Evolutionary conservation across 2,888 invertebrate species (phyloP).

Genomic region (Platycheirus rosarum): DNA sequence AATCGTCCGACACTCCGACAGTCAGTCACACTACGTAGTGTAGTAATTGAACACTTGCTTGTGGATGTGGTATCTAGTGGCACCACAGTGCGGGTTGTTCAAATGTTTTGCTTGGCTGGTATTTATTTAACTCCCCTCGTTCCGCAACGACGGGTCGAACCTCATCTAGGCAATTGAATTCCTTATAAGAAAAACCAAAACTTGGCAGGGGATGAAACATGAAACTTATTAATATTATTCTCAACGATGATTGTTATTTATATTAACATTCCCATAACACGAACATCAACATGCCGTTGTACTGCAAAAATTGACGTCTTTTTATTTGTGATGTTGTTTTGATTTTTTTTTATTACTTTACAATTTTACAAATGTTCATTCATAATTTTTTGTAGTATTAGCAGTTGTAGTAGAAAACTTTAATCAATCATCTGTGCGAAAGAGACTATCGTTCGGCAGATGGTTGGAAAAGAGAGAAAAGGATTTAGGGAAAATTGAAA

Average conservation of each 20-base stretch:
- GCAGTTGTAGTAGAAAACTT: slow-evolving; percentile 54
- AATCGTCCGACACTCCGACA: slow-evolving; percentile 30
- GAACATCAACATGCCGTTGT: background rate
- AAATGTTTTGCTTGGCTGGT: too few species aligned
- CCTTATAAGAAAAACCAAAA: background rate
- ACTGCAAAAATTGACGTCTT: background rate
- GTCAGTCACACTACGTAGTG: background rate
- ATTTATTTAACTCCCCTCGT: slow-evolving; percentile 44
- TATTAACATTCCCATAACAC: too few species aligned
- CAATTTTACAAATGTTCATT: slow-evolving; percentile 72
- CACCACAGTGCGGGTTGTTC: slow-evolving; percentile 39
- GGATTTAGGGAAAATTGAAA: slow-evolving; percentile 11
- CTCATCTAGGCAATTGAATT: too few species aligned
- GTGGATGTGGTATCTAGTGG: slow-evolving; percentile 9
- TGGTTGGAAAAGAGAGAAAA: slow-evolving; percentile 23
- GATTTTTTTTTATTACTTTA: slow-evolving; percentile 56
- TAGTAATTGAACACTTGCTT: slow-evolving; percentile 1
- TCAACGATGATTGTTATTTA: too few species aligned
- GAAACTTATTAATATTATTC: too few species aligned
- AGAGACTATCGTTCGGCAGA: slow-evolving; percentile 8
- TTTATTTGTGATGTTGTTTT: slow-evolving; percentile 9
- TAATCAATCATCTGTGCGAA: slow-evolving; percentile 65
- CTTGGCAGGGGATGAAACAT: slow-evolving; percentile 2
- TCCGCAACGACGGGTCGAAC: too few species aligned
- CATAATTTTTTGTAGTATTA: slow-evolving; percentile 53